These are phyloP conservation scores for Drosophila obscura DNA, from an alignment of 1,140 invertebrate species.

Conservation along the genomic window DNA sequence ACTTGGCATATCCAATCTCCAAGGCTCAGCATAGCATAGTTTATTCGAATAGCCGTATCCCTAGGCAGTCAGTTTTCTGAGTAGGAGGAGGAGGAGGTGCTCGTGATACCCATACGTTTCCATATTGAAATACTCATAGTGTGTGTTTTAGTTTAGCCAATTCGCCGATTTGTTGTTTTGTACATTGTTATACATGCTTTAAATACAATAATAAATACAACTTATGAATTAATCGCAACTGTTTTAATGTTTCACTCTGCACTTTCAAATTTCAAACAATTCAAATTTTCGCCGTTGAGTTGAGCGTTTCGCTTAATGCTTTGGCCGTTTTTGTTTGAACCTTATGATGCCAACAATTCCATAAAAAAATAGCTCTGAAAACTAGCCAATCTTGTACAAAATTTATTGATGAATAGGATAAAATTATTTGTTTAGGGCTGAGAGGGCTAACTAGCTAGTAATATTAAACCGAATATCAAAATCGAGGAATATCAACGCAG, in stretches of 20 bases:
- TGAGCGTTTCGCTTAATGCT: too few species aligned
- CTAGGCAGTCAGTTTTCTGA: constrained; percentile 20
- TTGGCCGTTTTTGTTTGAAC: too few species aligned
- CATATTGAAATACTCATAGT: constrained; percentile 50
- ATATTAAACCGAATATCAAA: too few species aligned
- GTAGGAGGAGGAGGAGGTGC: neutral
- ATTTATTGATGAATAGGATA: too few species aligned
- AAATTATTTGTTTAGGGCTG: too few species aligned
- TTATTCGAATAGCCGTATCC: constrained; percentile 41
- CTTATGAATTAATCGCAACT: constrained; percentile 42
- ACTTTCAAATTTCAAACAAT: too few species aligned
- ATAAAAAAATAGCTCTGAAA: too few species aligned
- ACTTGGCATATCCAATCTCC: constrained; percentile 58
- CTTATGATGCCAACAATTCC: too few species aligned
- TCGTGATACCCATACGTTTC: constrained; percentile 52
- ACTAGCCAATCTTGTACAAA: too few species aligned
- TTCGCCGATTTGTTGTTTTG: constrained; percentile 78
- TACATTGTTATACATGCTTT: constrained; percentile 80
- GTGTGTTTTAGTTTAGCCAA: constrained; percentile 73
- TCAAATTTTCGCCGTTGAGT: too few species aligned
- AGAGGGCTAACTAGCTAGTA: too few species aligned
- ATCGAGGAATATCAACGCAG: too few species aligned
- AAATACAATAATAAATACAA: constrained; percentile 64
- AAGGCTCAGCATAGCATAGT: constrained; percentile 66
- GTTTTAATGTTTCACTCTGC: neutral